Evolutionary conservation across 2,113 vertebrate species (phyloP), one percentile per base, ranked within the genome.

Genomic region (Synchiropus splendidus): DNA sequence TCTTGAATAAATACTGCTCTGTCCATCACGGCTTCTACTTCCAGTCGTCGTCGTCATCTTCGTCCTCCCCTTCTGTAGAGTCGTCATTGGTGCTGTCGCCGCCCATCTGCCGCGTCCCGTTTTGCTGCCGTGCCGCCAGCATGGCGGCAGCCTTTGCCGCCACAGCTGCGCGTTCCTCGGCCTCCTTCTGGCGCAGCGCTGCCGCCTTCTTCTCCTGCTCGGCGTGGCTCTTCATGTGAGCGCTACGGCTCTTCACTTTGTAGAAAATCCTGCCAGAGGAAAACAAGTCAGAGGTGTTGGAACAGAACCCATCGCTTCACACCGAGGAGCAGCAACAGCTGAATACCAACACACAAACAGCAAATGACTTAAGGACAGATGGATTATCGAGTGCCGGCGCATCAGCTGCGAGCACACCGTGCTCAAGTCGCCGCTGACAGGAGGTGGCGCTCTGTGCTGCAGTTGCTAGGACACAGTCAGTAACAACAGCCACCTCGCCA

Each of bases 191-290:
- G 18, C 78, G 81, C 63, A 89, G 85, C 0, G 93, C 92, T 0
- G 92, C 92, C 0, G 91, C 92, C 68, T 98, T 98, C 84, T 98
- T 98, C 72, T 98, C 95, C 81, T 97, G 93, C 78, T 97, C 95
- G 0, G 94, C 89, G 0, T 98, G 95, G 74, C 95, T 98, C 70
- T 98, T 98, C 95, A 98, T 98, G 84, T 98, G 95, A 1, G 94
- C 95, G 0, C 95, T 98, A 62, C 95, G 92, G 73, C 95, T 98
- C 83, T 98, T 98, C 77, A 98, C 95, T 76, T 98, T 98, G 78
- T 64, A 90, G 81, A 98, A 98, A 48, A 98, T 77, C 83, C 95
- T 94, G 62, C 1, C 1, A 42, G 2, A 8, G 9, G 9, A 6
- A 4, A 32, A 40, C 9, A 18, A 33, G 38, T 63, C 30, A 59